Evolutionary conservation across 2,797 vertebrate genomes (phyloP).

Genomic region (Pangasius larnaudii): DNA sequence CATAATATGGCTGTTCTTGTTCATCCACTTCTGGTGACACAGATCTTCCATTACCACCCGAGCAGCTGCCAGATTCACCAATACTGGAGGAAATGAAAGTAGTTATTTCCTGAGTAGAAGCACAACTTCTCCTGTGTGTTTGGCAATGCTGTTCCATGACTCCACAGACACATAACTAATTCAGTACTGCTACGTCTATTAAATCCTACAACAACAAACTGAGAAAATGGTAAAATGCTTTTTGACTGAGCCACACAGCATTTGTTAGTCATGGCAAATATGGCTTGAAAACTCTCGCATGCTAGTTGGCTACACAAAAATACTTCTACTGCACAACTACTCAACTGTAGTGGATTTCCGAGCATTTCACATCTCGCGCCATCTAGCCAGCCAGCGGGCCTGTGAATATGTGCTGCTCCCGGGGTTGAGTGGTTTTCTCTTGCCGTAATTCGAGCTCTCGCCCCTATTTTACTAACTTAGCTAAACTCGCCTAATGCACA

Average conservation of each 20-base stretch:
- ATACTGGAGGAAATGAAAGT: slow-evolving; percentile 65
- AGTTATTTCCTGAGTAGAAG: slow-evolving; percentile 75
- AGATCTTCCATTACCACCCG: slow-evolving; percentile 68
- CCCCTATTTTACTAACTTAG: neutral
- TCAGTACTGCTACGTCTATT: slow-evolving; percentile 49
- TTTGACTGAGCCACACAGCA: slow-evolving; percentile 16
- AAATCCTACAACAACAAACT: slow-evolving; percentile 54
- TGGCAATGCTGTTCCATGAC: slow-evolving; percentile 53
- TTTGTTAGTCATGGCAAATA: slow-evolving; percentile 28
- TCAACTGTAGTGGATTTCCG: neutral
- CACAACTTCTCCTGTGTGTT: slow-evolving; percentile 59
- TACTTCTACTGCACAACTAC: neutral
- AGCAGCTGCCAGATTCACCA: slow-evolving; percentile 58
- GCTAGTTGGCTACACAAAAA: neutral
- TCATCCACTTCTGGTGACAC: slow-evolving; percentile 67
- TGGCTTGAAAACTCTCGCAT: slow-evolving; percentile 14
- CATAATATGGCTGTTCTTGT: slow-evolving; percentile 63
- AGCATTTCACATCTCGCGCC: neutral
- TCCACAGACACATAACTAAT: slow-evolving; percentile 51
- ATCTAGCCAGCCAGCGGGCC: neutral
- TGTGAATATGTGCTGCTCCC: neutral
- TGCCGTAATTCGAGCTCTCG: neutral
- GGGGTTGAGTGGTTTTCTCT: neutral
- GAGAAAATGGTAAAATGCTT: slow-evolving; percentile 28
- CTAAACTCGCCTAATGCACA: neutral